Conservation (phyloP, 1,140 invertebrate species). For the Physella acuta region DNA sequence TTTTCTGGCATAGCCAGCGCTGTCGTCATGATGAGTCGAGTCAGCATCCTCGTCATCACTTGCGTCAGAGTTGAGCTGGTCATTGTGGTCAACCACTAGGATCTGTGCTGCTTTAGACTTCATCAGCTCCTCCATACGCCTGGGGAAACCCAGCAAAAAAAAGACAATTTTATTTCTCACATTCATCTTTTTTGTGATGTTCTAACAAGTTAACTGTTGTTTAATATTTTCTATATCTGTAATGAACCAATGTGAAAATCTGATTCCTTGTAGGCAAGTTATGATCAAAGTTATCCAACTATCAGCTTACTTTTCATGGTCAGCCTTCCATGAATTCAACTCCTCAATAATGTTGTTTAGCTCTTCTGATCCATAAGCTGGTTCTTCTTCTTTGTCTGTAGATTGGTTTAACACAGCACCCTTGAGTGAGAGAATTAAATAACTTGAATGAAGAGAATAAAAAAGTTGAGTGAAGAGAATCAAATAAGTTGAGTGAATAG, state of each 20-base stretch:
- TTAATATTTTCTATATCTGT: background rate
- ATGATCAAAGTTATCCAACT: too few relatives aligned
- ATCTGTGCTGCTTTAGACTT: conserved; percentile 46
- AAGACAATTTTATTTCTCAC: conserved; percentile 3
- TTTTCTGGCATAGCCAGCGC: background rate
- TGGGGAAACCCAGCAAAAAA: conserved; percentile 26
- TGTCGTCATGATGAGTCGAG: background rate
- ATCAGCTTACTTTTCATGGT: conserved; percentile 55
- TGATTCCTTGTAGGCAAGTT: too few relatives aligned
- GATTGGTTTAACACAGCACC: conserved; percentile 34
- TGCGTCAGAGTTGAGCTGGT: conserved; percentile 29
- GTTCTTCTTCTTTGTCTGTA: conserved; percentile 40
- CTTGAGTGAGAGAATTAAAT: background rate
- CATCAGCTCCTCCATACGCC: conserved; percentile 45
- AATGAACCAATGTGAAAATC: too few relatives aligned
- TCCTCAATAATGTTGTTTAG: conserved; percentile 44
- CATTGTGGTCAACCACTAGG: conserved; percentile 43
- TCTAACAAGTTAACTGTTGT: background rate
- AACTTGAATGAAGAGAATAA: too few relatives aligned
- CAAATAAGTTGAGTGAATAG: too few relatives aligned
- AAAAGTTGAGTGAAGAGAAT: too few relatives aligned
- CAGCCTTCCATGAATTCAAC: conserved; percentile 50
- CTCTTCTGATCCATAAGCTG: conserved; percentile 35
- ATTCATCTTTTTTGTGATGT: background rate
- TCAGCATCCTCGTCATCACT: conserved; percentile 5